These are phyloP conservation scores for Clarias platycephalus DNA, from an alignment of 2,797 vertebrate genomes.

Conservation along the genomic window DNA sequence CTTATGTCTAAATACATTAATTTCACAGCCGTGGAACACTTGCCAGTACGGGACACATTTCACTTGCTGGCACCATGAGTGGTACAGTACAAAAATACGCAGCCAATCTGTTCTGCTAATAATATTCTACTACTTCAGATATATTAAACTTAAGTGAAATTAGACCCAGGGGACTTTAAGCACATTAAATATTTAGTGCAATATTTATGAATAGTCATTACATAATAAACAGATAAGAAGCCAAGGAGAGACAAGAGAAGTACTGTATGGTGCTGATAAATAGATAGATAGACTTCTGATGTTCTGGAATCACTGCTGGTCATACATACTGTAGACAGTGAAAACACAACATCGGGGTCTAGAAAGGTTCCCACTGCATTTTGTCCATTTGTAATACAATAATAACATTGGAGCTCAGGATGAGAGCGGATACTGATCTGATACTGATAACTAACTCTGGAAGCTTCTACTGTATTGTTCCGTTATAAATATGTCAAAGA, in stretches of 20 bases:
- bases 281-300: not conserved
- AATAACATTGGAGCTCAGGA: not conserved
- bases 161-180: not conserved
- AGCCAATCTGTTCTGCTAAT: not conserved
- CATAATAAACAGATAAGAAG: constrained; percentile 16
- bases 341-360: not conserved
- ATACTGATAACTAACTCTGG: not conserved
- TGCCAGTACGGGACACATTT: not conserved
- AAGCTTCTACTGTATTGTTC: not conserved
- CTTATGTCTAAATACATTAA: not conserved
- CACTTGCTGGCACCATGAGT: not conserved
- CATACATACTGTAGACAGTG: not conserved
- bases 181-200: not conserved
- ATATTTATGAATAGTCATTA: constrained; percentile 10
- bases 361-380: not conserved
- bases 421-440: constrained; percentile 2
- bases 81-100: not conserved
- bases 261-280: not conserved
- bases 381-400: constrained; percentile 30
- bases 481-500: not conserved
- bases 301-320: not conserved
- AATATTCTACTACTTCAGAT: not conserved
- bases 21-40: not conserved
- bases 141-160: not conserved
- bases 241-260: not conserved